Evolutionary conservation across 2,113 vertebrate species (phyloP).

Genomic region (Mustela nigripes): DNA sequence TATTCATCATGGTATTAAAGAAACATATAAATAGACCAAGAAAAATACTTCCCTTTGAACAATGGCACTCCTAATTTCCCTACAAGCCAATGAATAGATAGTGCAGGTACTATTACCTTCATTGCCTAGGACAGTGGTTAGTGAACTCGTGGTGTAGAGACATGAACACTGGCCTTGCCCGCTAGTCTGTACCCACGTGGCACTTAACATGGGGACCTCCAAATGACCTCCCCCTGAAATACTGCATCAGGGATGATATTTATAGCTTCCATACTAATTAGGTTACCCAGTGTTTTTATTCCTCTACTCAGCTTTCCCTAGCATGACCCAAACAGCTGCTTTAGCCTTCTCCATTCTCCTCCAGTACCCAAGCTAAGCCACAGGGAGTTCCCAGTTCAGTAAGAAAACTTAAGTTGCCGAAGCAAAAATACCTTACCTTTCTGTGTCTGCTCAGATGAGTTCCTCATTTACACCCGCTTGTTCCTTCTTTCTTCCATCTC

Average conservation of each 20-base stretch:
- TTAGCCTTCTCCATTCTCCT: neutral
- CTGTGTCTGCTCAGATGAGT: neutral
- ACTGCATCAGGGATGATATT: neutral
- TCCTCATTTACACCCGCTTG: neutral
- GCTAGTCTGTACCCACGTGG: neutral
- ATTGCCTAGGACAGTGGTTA: neutral
- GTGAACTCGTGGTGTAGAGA: rapidly evolving
- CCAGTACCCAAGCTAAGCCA: neutral
- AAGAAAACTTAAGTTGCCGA: neutral
- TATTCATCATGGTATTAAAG: neutral
- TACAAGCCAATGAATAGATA: neutral
- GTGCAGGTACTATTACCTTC: neutral
- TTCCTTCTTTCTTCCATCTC: neutral
- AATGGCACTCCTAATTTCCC: neutral
- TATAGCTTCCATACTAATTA: neutral
- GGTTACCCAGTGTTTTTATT: neutral
- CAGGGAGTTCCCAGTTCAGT: neutral
- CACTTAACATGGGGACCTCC: neutral
- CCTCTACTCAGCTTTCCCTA: neutral
- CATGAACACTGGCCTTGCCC: neutral
- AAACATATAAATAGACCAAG: neutral
- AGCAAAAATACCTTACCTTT: neutral
- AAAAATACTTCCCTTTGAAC: neutral
- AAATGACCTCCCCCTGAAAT: neutral
- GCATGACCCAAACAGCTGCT: neutral